phyloP scores from a whole-genome alignment of 2,797 vertebrate species.

The Neomorphus geoffroyi region DNA sequence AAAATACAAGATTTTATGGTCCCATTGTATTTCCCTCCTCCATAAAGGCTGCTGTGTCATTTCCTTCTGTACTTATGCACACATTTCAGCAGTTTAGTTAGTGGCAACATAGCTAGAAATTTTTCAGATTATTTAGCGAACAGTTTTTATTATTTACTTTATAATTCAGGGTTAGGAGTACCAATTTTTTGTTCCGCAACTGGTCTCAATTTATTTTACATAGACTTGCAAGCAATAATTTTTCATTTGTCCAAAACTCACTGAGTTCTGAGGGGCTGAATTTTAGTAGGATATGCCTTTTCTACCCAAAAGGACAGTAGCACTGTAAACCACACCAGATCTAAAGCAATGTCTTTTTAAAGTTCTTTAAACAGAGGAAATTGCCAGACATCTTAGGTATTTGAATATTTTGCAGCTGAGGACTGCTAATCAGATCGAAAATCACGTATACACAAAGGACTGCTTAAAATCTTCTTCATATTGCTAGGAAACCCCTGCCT shows the following conservation, averaged over 20 bases:
- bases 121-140: slow-evolving; percentile 7
- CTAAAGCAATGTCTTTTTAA: not conserved
- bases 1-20: not conserved
- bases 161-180: not conserved
- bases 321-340: not conserved
- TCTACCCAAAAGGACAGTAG: not conserved
- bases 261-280: not conserved
- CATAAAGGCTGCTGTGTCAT: not conserved
- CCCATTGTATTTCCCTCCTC: not conserved
- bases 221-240: not conserved
- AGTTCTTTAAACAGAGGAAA: not conserved
- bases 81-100: not conserved
- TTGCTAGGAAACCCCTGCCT: not conserved
- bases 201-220: not conserved
- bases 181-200: not conserved
- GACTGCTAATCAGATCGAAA: not conserved
- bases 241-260: not conserved
- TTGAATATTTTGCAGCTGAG: slow-evolving; percentile 7
- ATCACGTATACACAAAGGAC: not conserved
- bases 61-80: not conserved
- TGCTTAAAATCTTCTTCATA: not conserved
- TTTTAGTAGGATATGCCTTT: not conserved
- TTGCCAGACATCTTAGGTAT: not conserved
- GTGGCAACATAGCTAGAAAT: not conserved
- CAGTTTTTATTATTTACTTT: slow-evolving; percentile 1